These are phyloP conservation scores for Proterorhinus semilunaris DNA, from an alignment of 2,113 vertebrate genomes.

Conservation along the genomic window DNA sequence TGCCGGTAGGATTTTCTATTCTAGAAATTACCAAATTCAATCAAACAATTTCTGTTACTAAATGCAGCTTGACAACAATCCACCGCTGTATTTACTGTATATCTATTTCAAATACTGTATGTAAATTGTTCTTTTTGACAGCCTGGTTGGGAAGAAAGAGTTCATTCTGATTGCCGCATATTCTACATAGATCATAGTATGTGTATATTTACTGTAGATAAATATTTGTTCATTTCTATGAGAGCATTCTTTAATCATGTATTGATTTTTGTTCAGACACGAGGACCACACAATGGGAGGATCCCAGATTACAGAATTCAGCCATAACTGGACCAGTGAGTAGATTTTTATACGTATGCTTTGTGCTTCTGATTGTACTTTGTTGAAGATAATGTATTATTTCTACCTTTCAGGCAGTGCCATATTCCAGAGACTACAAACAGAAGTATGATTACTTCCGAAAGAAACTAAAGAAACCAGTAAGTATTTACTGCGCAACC, in stretches of 20 bases:
- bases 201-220: slow-evolving; percentile 37
- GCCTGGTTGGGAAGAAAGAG: slow-evolving; percentile 97
- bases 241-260: not conserved
- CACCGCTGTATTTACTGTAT: not conserved
- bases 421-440: slow-evolving; percentile 99
- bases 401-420: slow-evolving; percentile 85
- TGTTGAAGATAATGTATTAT: slow-evolving; percentile 1
- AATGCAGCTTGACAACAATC: not conserved
- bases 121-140: slow-evolving; percentile 55
- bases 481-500: slow-evolving; percentile 51
- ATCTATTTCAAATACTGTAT: not conserved
- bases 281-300: slow-evolving; percentile 95
- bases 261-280: slow-evolving; percentile 79
- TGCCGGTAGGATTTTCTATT: slow-evolving; percentile 82
- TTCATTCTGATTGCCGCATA: slow-evolving; percentile 90
- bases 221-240: not conserved
- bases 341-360: slow-evolving; percentile 24
- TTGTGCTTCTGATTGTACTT: not conserved
- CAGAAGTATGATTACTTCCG: slow-evolving; percentile 98
- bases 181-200: slow-evolving; percentile 98
- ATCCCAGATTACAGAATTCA: slow-evolving; percentile 90
- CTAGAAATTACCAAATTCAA: not conserved
- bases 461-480: slow-evolving; percentile 96
- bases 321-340: slow-evolving; percentile 96
- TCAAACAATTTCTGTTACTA: not conserved